Percentiles rank a stretch among this genome's conserved stretches.
phyloP scores from a whole-genome alignment of 2,113 vertebrate genomes.

The Bucco capensis region DNA sequence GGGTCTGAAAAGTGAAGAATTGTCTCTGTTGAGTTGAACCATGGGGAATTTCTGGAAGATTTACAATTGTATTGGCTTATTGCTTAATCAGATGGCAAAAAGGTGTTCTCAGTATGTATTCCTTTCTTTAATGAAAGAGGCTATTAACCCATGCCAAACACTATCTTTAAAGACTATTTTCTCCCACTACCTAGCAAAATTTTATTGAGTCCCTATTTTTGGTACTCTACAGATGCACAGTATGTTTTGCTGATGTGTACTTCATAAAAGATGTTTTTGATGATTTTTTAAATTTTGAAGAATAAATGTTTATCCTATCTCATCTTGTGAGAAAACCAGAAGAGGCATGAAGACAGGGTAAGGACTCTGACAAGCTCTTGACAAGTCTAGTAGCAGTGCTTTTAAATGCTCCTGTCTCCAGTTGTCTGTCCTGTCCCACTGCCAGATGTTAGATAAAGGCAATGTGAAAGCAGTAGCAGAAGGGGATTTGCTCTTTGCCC shows the following conservation, averaged over 20 bases:
- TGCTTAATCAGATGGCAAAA: slow-evolving; percentile 77
- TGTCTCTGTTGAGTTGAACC: slow-evolving; percentile 67
- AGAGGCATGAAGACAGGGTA: not conserved
- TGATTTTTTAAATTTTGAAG: not conserved
- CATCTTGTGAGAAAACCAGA: not conserved
- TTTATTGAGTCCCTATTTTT: slow-evolving; percentile 27
- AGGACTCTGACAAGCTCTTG: not conserved
- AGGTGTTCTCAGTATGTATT: slow-evolving; percentile 74
- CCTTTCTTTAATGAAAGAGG: slow-evolving; percentile 72
- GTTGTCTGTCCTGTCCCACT: not conserved
- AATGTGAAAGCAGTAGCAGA: not conserved
- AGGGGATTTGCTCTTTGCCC: not conserved
- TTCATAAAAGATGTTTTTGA: not conserved
- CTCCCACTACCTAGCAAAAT: slow-evolving; percentile 24
- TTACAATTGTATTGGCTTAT: slow-evolving; percentile 74
- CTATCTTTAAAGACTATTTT: slow-evolving; percentile 49
- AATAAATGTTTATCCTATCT: not conserved
- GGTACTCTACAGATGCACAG: not conserved
- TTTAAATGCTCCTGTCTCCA: not conserved
- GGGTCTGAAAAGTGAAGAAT: slow-evolving; percentile 73
- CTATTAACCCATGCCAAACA: slow-evolving; percentile 68
- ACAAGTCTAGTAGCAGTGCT: not conserved
- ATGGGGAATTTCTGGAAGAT: slow-evolving; percentile 73
- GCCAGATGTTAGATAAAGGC: slow-evolving; percentile 34
- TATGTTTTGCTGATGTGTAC: not conserved